Percentiles rank a stretch among this genome's conserved stretches.
Conservation (phyloP, 2,113 vertebrate species). For the Passer domesticus region DNA sequence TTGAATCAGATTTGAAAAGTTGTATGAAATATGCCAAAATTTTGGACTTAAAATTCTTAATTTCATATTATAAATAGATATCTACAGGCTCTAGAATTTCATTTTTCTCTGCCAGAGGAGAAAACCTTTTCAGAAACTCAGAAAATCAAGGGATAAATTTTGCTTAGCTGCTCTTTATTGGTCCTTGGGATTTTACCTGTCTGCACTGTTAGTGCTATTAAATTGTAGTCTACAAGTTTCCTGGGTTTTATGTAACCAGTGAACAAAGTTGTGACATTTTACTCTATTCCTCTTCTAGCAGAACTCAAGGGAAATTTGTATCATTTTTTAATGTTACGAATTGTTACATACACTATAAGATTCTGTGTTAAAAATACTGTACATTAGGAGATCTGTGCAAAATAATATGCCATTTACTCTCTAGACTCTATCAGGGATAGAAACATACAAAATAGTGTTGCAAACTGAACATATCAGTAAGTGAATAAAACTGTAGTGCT, state of each 20-base stretch:
- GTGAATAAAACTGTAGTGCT: conserved; percentile 72
- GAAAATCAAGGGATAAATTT: conserved; percentile 35
- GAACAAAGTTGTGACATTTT: neutral
- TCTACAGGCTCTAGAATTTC: conserved; percentile 72
- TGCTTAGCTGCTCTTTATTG: conserved; percentile 43
- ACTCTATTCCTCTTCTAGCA: conserved; percentile 7
- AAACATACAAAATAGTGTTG: conserved; percentile 70
- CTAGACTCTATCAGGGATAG: conserved; percentile 57
- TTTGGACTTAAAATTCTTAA: conserved; percentile 58
- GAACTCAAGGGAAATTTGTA: conserved; percentile 37
- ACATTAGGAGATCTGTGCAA: conserved; percentile 70
- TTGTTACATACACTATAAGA: conserved; percentile 45
- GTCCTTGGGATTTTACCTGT: conserved; percentile 24
- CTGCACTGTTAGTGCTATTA: neutral
- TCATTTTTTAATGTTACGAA: neutral
- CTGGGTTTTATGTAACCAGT: neutral
- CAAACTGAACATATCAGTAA: conserved; percentile 57
- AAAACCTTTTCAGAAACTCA: conserved; percentile 35
- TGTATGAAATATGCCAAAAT: conserved; percentile 42
- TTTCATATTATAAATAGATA: conserved; percentile 77
- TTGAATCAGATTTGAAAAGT: conserved; percentile 44
- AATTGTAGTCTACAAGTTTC: neutral
- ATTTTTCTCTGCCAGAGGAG: conserved; percentile 56
- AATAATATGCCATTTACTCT: conserved; percentile 59
- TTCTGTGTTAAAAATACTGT: conserved; percentile 69